phyloP scores from a whole-genome alignment of 2,113 vertebrate genomes.

The Hemichromis elongatus region DNA sequence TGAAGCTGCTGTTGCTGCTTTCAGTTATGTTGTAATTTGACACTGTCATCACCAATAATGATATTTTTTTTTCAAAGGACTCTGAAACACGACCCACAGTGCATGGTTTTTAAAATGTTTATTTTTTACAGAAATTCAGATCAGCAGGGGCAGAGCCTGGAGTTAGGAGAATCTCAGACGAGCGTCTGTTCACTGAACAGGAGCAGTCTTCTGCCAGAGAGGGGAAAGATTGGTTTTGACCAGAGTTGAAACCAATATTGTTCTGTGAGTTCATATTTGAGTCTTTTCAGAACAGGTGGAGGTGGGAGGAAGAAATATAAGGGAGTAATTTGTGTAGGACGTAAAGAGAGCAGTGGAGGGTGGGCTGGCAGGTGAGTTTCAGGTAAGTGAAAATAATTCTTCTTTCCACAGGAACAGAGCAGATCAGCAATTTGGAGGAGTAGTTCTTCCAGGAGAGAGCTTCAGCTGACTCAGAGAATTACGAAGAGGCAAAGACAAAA shows the following conservation, averaged over 20 bases:
- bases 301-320: background rate
- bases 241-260: background rate
- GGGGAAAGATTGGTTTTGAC: background rate
- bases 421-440: background rate
- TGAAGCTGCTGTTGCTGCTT: background rate
- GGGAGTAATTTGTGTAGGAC: background rate
- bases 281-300: background rate
- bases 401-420: background rate
- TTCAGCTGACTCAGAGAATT: background rate
- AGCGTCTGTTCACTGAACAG: background rate
- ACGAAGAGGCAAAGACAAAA: background rate
- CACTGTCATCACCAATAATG: background rate
- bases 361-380: background rate
- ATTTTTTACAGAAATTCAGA: background rate
- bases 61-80: background rate
- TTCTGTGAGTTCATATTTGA: background rate
- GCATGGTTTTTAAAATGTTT: background rate
- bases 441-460: background rate
- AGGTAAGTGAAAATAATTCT: background rate
- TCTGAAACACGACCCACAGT: background rate
- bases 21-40: background rate
- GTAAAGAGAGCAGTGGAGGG: background rate
- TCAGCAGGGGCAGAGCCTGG: background rate
- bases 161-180: background rate
- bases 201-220: background rate